Evolutionary conservation across 2,113 vertebrate species (phyloP), one percentile per base, ranked within the genome.

Genomic region (Rana temporaria): DNA sequence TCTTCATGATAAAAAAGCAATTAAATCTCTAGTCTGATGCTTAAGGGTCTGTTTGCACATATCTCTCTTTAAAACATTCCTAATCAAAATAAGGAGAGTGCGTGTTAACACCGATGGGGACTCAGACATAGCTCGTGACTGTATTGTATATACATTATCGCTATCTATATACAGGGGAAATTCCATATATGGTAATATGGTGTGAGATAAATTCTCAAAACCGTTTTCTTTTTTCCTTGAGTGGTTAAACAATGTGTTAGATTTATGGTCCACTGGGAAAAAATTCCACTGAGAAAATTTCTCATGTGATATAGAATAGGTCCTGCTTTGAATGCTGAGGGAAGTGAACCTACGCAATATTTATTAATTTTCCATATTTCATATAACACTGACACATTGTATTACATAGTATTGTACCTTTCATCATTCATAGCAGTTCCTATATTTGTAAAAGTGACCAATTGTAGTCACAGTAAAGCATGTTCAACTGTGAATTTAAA

Each of bases 101-200:
- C 38, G 26, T 74, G 55, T 59, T 60, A 74, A 60, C 71, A 19
- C 59, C 57, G 34, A 56, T 30, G 63, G 82, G 11, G 16, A 84
- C 72, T 75, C 32, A 7, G 19, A 6, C 56, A 60, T 32, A 32
- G 53, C 84, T 69, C 65, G 84, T 84, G 71, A 86, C 17, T 15
- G 84, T 84, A 62, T 68, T 84, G 84, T 79, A 85, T 92, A 92
- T 93, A 92, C 87, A 93, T 94, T 93, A 91, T 90, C 86, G 93
- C 93, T 42, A 75, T 94, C 93, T 62, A 75, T 75, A 32, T 75
- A 62, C 26, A 57, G 30, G 30, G n/a, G 72, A 22, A 75, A 62
- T 75, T 75, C 72, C 72, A 60, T 75, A 75, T 62, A 75, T 42
- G 72, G 72, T 8, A n/a, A 75, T 62, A 75, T 42, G 57, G 57